phyloP scores from a whole-genome alignment of 2,888 invertebrate species.

The Drosophila leonis region DNA sequence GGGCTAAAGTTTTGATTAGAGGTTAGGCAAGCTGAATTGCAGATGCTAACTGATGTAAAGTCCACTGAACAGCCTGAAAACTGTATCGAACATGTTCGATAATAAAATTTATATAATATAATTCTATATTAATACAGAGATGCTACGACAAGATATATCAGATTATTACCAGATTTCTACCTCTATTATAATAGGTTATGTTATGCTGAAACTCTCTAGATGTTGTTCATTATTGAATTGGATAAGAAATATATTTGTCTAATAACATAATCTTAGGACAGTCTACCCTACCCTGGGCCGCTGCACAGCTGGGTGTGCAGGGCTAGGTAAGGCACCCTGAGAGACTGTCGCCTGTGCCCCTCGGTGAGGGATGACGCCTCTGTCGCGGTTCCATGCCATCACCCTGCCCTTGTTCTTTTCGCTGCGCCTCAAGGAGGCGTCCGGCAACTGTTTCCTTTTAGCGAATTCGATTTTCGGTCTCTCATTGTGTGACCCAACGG shows the following conservation, averaged over 20 bases:
- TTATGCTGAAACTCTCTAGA: background rate
- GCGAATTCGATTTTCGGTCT: slow-evolving; percentile 25
- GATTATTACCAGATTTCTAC: background rate
- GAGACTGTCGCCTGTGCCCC: slow-evolving; percentile 40
- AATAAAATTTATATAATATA: background rate
- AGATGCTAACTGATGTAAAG: background rate
- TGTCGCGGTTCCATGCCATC: slow-evolving; percentile 49
- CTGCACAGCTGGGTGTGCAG: slow-evolving; percentile 54
- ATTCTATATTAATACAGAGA: too few relatives aligned
- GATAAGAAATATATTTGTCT: background rate
- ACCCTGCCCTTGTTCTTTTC: slow-evolving; percentile 62
- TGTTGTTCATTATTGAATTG: background rate
- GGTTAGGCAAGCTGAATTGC: background rate
- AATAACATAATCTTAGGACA: slow-evolving; percentile 34
- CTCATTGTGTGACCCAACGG: slow-evolving; percentile 46
- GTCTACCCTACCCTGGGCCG: background rate
- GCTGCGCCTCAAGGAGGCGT: slow-evolving; percentile 64
- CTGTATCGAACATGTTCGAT: background rate
- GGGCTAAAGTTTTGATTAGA: background rate
- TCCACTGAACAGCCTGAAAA: background rate
- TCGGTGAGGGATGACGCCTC: slow-evolving; percentile 75
- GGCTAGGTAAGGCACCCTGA: slow-evolving; percentile 39
- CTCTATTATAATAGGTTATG: background rate
- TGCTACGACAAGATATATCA: too few relatives aligned
- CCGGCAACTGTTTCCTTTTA: slow-evolving; percentile 69